These are phyloP conservation scores for Hylyphantes graminicola DNA, from an alignment of 1,140 invertebrate genomes.

Conservation along the genomic window DNA sequence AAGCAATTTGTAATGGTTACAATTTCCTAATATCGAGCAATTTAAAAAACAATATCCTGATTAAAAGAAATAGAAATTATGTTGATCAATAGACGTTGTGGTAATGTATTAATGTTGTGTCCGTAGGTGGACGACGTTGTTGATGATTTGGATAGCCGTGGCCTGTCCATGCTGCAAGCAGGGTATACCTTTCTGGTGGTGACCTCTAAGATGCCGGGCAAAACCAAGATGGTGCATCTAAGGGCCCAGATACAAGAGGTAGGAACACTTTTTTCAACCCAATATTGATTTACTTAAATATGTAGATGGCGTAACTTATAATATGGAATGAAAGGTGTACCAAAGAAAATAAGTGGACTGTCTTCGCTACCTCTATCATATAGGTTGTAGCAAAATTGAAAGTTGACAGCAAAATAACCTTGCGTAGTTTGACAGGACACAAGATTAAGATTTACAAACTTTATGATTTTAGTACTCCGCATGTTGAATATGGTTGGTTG, in stretches of 20 bases:
- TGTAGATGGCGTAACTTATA: neutral
- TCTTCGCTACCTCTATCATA: neutral
- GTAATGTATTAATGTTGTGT: neutral
- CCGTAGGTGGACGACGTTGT: slow-evolving; percentile 44
- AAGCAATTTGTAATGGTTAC: too few species aligned
- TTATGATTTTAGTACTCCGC: too few species aligned
- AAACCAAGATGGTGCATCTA: slow-evolving; percentile 38
- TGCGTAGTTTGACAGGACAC: too few species aligned
- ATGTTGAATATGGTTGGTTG: too few species aligned
- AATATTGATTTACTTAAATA: neutral
- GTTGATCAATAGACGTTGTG: too few species aligned
- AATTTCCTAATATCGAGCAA: too few species aligned
- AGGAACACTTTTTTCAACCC: neutral
- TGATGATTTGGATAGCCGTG: slow-evolving; percentile 47
- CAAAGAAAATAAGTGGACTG: neutral
- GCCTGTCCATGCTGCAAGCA: slow-evolving; percentile 30
- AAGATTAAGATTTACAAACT: too few species aligned
- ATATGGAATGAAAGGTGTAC: neutral
- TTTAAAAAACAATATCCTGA: too few species aligned
- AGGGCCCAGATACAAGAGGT: slow-evolving; percentile 49
- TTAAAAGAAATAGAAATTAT: too few species aligned
- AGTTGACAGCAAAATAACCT: too few species aligned
- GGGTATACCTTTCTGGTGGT: slow-evolving; percentile 47
- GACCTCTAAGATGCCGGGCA: slow-evolving; percentile 42
- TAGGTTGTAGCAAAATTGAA: too few species aligned